Evolutionary conservation across 2,888 invertebrate species (phyloP).

Genomic region (Andrena chrysosceles): DNA sequence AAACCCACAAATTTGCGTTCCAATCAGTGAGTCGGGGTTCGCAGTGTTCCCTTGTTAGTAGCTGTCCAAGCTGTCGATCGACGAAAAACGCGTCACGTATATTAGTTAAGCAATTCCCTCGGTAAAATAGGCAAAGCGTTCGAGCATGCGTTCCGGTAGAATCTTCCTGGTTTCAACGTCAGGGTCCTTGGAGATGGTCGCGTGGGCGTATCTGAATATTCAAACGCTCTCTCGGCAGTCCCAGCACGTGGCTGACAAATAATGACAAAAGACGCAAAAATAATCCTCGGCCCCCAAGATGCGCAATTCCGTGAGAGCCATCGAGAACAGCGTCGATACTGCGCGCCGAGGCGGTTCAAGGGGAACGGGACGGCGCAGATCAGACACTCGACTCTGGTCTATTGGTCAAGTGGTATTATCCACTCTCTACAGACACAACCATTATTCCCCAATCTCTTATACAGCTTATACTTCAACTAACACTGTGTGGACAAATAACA

Average conservation of each 20-base stretch:
- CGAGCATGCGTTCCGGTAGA: conserved; percentile 25
- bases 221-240: conserved; percentile 72
- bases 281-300: conserved; percentile 66
- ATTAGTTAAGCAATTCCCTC: neutral
- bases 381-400: neutral
- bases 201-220: conserved; percentile 83
- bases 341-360: conserved; percentile 1
- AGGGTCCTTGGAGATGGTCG: conserved; percentile 64
- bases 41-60: neutral
- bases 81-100: conserved; percentile 21
- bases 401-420: neutral
- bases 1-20: too few species aligned
- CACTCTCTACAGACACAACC: neutral
- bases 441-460: neutral
- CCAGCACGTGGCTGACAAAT: conserved; percentile 70
- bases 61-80: neutral
- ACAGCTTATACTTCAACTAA: neutral
- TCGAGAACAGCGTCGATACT: conserved; percentile 15
- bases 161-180: conserved; percentile 54
- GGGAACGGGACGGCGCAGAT: neutral
- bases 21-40: too few species aligned
- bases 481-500: too few species aligned
- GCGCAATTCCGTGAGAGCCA: conserved; percentile 52
- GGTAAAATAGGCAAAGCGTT: neutral
- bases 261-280: conserved; percentile 78